Percentiles rank a stretch among this genome's conserved stretches.
Evolutionary conservation across 2,888 invertebrate species (phyloP).

Genomic region (Chaetogeoica ovagalla): DNA sequence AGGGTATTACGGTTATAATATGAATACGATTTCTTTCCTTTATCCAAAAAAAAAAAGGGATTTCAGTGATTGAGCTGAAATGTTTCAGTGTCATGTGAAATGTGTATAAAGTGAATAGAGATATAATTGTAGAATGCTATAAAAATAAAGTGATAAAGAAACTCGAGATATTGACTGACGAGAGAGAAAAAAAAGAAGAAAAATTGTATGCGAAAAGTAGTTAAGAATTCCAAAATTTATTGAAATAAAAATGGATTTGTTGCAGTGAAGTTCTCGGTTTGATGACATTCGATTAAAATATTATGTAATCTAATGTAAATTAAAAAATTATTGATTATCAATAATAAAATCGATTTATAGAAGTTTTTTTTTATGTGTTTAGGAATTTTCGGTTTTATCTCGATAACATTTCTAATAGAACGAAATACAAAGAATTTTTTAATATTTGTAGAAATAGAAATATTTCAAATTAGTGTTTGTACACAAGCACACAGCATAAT

Average conservation of each 20-base stretch:
- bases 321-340: too few species aligned
- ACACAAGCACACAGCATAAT: too few species aligned
- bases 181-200: neutral
- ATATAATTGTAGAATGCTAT: neutral
- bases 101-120: neutral
- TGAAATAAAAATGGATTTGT: neutral
- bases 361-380: too few species aligned
- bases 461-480: too few species aligned
- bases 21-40: conserved; percentile 3
- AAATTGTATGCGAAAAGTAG: neutral
- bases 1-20: neutral
- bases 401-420: too few species aligned
- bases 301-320: too few species aligned
- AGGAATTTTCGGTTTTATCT: too few species aligned
- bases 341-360: too few species aligned
- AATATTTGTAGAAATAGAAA: too few species aligned
- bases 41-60: neutral
- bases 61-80: neutral
- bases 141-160: neutral
- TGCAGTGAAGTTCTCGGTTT: too few species aligned
- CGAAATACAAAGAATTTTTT: too few species aligned
- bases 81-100: neutral
- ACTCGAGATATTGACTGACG: neutral
- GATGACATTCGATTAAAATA: too few species aligned
- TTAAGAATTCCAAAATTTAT: neutral